Percentiles rank a stretch among this genome's conserved stretches.
phyloP scores from a whole-genome alignment of 1,140 invertebrate species.

The Drosophila neocordata region DNA sequence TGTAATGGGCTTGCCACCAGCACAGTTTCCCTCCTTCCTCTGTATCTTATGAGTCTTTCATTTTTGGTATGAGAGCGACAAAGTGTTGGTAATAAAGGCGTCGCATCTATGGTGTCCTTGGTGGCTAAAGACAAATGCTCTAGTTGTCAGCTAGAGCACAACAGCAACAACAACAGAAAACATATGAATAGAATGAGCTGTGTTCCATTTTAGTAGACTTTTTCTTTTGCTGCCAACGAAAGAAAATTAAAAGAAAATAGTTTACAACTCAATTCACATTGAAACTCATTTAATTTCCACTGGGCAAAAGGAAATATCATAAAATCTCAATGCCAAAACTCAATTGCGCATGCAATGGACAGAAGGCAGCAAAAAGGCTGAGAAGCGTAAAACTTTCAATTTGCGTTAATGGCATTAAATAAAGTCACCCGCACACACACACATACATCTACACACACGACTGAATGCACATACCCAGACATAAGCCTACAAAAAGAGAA shows the following conservation, averaged over 20 bases:
- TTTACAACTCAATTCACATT: slow-evolving; percentile 12
- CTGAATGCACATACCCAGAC: slow-evolving; percentile 22
- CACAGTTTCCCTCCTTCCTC: background rate
- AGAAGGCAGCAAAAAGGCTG: slow-evolving; percentile 42
- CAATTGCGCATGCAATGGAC: slow-evolving; percentile 75
- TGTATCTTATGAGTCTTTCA: background rate
- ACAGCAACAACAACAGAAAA: slow-evolving; percentile 61
- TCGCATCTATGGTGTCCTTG: slow-evolving; percentile 68
- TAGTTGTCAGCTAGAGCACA: slow-evolving; percentile 53
- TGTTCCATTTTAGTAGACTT: slow-evolving; percentile 12
- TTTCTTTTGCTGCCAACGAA: background rate
- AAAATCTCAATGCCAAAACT: slow-evolving; percentile 56
- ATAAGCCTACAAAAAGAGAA: slow-evolving; percentile 20
- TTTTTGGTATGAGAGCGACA: slow-evolving; percentile 41
- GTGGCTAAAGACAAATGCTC: slow-evolving; percentile 37
- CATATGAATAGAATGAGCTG: slow-evolving; percentile 55
- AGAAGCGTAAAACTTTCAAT: slow-evolving; percentile 77
- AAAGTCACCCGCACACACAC: slow-evolving; percentile 60
- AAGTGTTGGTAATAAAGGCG: slow-evolving; percentile 71
- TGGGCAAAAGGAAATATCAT: slow-evolving; percentile 36
- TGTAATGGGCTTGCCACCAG: slow-evolving; percentile 62
- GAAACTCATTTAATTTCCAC: slow-evolving; percentile 20
- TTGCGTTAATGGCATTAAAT: slow-evolving; percentile 80
- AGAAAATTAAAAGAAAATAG: slow-evolving; percentile 7
- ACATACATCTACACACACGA: slow-evolving; percentile 10